Evolutionary conservation across 2,113 vertebrate species (phyloP), one percentile per base, ranked within the genome.

Genomic region (Pimephales promelas): DNA sequence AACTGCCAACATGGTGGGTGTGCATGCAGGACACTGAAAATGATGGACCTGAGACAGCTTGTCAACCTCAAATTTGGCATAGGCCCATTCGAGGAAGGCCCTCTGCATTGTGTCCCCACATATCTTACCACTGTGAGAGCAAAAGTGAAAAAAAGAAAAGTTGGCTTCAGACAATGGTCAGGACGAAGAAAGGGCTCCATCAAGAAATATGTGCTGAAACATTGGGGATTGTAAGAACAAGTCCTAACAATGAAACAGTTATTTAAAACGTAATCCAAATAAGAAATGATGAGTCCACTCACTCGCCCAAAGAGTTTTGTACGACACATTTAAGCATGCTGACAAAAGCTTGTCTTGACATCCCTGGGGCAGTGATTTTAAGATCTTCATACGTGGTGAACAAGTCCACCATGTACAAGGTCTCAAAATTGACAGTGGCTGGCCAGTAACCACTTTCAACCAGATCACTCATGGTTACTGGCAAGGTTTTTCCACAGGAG

Each of bases 321-420:
- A 14, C 59, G 59, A 47, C 47, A 64, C 10, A n/a, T n/a, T 81
- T 45, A 5, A 81, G 56, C 79, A 81, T 81, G 34, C 61, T 81
- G 20, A 81, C 36, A 72, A 82, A 82, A 73, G 81, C 81, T 40
- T 82, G 68, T 54, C 28, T 57, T 16, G 68, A 82, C 64, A 72
- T 47, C 4, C 80, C 80, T 72, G 80, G 80, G n/a, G 68, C 79
- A 18, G 79, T 66, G 45, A 81, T 82, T 70, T 82, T 82, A 14
- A 82, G 28, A 31, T 82, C 80, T 20, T 73, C 49, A 59, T 72
- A 82, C 47, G 66, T 56, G n/a, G 49, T 72, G 49, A 82, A 82
- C 28, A 82, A 34, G 49, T 82, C 66, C 14, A 64, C 71, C 16
- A 22, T 7, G 56, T 72, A 82, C 36, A 82, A 22, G 18, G 66